A percentile compares a stretch with the other conserved stretches of the same genome.
phyloP scores from a whole-genome alignment of 2,113 vertebrate species.

The Tonatia bakeri region DNA sequence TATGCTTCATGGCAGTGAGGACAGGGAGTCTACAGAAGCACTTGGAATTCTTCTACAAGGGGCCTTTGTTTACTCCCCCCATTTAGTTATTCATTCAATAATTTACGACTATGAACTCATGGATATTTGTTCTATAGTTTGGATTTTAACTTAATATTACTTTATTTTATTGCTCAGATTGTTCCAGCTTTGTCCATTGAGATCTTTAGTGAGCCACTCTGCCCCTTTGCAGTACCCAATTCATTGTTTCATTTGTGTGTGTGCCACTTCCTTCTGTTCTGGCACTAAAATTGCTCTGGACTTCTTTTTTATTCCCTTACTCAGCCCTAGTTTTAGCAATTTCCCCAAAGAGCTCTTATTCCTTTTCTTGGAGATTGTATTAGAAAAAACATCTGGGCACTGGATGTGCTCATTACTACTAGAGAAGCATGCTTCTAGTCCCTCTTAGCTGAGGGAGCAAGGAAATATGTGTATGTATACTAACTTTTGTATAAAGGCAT shows the following conservation, averaged over 20 bases:
- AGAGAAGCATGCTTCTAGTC: background rate
- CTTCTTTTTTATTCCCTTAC: background rate
- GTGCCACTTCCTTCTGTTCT: background rate
- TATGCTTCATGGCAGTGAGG: background rate
- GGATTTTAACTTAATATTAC: background rate
- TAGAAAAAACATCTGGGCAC: background rate
- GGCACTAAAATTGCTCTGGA: background rate
- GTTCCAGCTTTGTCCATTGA: background rate
- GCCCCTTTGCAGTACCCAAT: background rate
- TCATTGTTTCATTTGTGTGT: background rate
- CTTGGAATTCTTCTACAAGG: background rate
- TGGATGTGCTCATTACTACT: background rate
- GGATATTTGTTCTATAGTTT: background rate
- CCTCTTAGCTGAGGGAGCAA: background rate
- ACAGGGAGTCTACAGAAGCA: background rate
- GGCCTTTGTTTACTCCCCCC: background rate
- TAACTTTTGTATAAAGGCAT: background rate
- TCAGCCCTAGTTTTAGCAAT: background rate
- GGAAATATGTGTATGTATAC: background rate
- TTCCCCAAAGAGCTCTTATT: background rate
- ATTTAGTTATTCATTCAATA: background rate
- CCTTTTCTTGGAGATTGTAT: background rate
- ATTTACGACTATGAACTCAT: background rate
- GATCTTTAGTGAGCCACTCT: background rate
- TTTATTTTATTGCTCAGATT: background rate